Base-by-base conservation (phyloP, 2,888 invertebrate genomes). In the Perithous albicinctus region DNA sequence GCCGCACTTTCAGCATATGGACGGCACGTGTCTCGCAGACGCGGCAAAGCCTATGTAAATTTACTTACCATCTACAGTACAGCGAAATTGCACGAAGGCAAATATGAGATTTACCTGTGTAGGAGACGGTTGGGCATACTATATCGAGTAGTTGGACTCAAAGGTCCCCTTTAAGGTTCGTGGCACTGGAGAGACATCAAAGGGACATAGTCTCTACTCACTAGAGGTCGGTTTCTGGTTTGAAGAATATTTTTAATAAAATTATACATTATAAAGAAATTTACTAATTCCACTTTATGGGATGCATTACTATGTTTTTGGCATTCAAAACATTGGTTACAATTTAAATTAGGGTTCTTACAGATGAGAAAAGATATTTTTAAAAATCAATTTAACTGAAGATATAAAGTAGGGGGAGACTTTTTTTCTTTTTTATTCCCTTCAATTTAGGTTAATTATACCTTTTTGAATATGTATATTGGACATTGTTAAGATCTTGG, bases 21-120 rank as follows among this genome's bases (percentile, higher is more conserved):
- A 70, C 77, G 87, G 86, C 90, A 89, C 87, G 88, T 90, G 90
- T 89, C 85, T 72, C 76, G 75, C 88, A 83, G 67, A 67, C 67
- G 32, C n/a, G 56, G 2, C 51, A 10, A 59, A 56, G 51, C 56
- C 35, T 54, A 43, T 78, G n/a, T n/a, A n/a, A 78, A 81, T 76
- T 61, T 61, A 38, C 63, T 76, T 78, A 83, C 29, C n/a, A n/a
- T 20, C 38, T 12, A 20, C 3, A 26, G 29, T 46, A 59, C 54
- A 80, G 54, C 35, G 46, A 54, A 66, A 46, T 72, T 75, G 46
- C 54, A n/a, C 51, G 32, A 23, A 23, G 15, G 12, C 38, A 23
- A 32, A 59, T 35, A 59, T 59, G 15, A 59, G 15, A 35, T 32
- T 18, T 59, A 59, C 59, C 59, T 59, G 59, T 35, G 8, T 32